Base-by-base conservation (phyloP, 92 coral and sea anemone genomes). In the Actinostola sp. region DNA sequence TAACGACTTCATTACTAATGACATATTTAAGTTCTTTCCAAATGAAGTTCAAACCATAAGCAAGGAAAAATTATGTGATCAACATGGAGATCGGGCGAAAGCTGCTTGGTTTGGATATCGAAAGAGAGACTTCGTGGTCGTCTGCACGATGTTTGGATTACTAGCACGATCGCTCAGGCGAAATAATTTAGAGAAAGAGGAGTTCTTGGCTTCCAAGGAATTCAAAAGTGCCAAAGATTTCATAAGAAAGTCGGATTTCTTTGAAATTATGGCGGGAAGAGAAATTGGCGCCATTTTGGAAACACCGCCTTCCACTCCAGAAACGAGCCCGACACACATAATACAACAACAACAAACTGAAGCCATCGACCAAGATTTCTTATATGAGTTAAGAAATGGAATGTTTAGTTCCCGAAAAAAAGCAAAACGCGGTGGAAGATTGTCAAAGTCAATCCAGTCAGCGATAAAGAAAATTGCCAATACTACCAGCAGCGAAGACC, bases 241-340 rank as follows among this genome's bases (percentile, higher is more conserved):
- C 26, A 33, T 71, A n/a, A 71, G 38, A 27, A 72, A 57, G 32
- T 8, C 28, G 14, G 55, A 72, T 72, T 57, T 57, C 26, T 34
- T 15, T 17, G 17, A 13, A 46, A 14, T 7, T n/a, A 13, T 72
- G 36, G 21, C 67, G 10, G 38, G 63, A 58, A n/a, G n/a, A n/a
- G 48, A 41, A n/a, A 45, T 38, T 8, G 21, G 57, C 21, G 53
- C 68, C 31, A 39, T 42, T 39, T 24, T 39, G 15, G 78, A 72
- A 27, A 59, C 45, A 5, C 78, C 78, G 14, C 69, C 69, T 23
- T 16, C 32, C 1, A 72, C 78, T 11, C 78, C 78, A 11, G 49
- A 55, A 55, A 8, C 31, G 33, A 21, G 15, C 1, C 14, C 30
- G 21, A 1, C 2, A 27, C 34, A n/a, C 6, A 23, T 8, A 7